phyloP scores from a whole-genome alignment of 2,888 invertebrate species.

The Clivina fossor region DNA sequence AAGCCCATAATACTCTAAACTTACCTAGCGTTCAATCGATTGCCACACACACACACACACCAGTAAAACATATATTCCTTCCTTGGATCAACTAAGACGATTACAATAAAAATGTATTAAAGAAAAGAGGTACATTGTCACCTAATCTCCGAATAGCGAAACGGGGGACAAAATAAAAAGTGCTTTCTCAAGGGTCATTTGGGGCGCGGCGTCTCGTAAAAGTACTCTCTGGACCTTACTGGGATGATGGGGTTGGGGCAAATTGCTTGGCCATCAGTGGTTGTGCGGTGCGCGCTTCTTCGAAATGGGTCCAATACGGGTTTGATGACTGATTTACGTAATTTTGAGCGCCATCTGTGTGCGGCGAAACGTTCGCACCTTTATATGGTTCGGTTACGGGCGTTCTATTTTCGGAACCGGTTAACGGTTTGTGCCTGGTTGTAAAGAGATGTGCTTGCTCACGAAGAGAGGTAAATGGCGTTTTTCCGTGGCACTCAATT shows the following conservation, averaged over 20 bases:
- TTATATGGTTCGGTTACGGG: constrained; percentile 1
- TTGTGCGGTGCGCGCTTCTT: not conserved
- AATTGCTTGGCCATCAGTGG: constrained; percentile 15
- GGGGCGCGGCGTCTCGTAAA: constrained; percentile 14
- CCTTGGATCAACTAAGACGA: too few relatives aligned
- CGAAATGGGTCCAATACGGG: constrained; percentile 31
- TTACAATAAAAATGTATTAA: too few relatives aligned
- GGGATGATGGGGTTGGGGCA: constrained; percentile 9
- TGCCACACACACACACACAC: too few relatives aligned
- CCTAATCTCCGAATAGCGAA: too few relatives aligned
- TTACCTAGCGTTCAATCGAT: too few relatives aligned
- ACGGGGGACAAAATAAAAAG: too few relatives aligned
- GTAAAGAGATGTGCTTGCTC: not conserved
- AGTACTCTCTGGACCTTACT: constrained; percentile 23
- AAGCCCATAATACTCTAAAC: too few relatives aligned
- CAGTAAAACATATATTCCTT: too few relatives aligned
- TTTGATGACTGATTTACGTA: constrained; percentile 34
- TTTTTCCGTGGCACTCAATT: too few relatives aligned
- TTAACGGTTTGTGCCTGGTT: constrained; percentile 1
- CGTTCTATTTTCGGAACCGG: not conserved
- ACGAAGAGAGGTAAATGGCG: not conserved
- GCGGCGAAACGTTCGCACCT: constrained; percentile 10
- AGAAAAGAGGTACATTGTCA: too few relatives aligned
- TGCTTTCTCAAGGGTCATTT: not conserved
- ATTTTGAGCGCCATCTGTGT: constrained; percentile 25